Conservation (phyloP, 2,113 vertebrate genomes). For the Pholis gunnellus region DNA sequence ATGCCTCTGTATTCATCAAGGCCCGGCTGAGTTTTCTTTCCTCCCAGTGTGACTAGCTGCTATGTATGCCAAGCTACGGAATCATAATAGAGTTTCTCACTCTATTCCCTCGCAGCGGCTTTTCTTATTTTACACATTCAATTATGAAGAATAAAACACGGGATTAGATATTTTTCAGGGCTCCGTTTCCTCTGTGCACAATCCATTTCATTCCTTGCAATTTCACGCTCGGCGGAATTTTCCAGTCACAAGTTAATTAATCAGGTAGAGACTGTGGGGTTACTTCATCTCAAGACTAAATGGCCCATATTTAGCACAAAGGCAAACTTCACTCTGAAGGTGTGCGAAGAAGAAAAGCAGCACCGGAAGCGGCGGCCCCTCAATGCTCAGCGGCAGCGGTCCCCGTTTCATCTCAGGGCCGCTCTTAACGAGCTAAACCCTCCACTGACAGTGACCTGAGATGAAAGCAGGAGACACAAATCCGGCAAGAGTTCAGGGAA, state of each 20-base stretch:
- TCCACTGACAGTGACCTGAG: slow-evolving; percentile 81
- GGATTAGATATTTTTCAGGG: slow-evolving; percentile 36
- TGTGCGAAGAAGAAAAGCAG: slow-evolving; percentile 34
- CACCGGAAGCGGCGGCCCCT: slow-evolving; percentile 24
- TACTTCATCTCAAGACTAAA: slow-evolving; percentile 43
- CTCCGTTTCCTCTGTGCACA: slow-evolving; percentile 10
- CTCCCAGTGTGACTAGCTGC: not conserved
- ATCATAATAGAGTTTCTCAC: slow-evolving; percentile 30
- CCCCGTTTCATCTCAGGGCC: slow-evolving; percentile 69
- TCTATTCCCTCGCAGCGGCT: slow-evolving; percentile 10
- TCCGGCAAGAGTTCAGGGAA: slow-evolving; percentile 80
- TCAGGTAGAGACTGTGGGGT: slow-evolving; percentile 30
- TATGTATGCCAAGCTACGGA: slow-evolving; percentile 18
- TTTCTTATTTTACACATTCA: slow-evolving; percentile 53
- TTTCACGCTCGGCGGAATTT: slow-evolving; percentile 34
- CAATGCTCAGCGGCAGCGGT: slow-evolving; percentile 43
- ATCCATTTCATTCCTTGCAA: slow-evolving; percentile 39
- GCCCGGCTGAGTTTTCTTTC: slow-evolving; percentile 37
- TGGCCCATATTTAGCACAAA: slow-evolving; percentile 62
- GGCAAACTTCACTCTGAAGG: slow-evolving; percentile 40
- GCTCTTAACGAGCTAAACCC: slow-evolving; percentile 79
- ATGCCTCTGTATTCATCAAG: slow-evolving; percentile 45
- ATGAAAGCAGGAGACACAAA: slow-evolving; percentile 81
- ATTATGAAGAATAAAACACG: slow-evolving; percentile 47
- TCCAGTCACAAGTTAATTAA: slow-evolving; percentile 58